Conservation (phyloP, 2,888 invertebrate genomes). For the Synergus itoensis region DNA sequence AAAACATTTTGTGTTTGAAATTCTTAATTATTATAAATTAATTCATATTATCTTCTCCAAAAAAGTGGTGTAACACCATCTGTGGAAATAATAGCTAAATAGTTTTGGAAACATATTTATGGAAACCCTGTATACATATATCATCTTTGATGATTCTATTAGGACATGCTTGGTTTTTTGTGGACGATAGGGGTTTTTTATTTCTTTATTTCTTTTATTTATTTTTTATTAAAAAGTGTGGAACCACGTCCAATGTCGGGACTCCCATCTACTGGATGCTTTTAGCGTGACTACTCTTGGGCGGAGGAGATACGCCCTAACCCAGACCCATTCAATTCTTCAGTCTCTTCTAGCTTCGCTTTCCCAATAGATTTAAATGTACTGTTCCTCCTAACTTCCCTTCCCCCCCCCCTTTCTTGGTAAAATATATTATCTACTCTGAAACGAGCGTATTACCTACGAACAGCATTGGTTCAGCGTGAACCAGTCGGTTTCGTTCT, state of each 20-base stretch:
- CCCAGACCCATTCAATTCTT: constrained; percentile 56
- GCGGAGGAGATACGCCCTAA: constrained; percentile 58
- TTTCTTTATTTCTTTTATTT: constrained; percentile 1
- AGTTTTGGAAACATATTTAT: too few species aligned
- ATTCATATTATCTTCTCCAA: too few species aligned
- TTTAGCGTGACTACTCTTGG: constrained; percentile 65
- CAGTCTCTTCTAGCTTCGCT: constrained; percentile 40
- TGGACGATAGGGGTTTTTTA: neutral
- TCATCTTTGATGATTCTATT: neutral
- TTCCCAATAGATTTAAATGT: constrained; percentile 38
- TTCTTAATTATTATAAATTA: too few species aligned
- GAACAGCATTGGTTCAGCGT: constrained; percentile 12
- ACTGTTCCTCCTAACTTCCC: constrained; percentile 7
- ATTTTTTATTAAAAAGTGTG: constrained; percentile 39
- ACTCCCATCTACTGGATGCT: constrained; percentile 61
- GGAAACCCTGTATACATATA: too few species aligned
- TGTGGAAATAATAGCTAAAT: too few species aligned
- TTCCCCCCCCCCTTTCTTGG: constrained; percentile 10
- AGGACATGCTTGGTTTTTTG: constrained; percentile 6
- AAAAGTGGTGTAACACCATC: too few species aligned
- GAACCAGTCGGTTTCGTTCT: constrained; percentile 15
- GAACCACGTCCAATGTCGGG: constrained; percentile 49
- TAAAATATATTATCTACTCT: constrained; percentile 38
- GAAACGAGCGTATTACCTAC: constrained; percentile 31
- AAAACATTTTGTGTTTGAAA: too few species aligned